Evolutionary conservation across 2,113 vertebrate genomes (phyloP).

Genomic region (Saiga tatarica): DNA sequence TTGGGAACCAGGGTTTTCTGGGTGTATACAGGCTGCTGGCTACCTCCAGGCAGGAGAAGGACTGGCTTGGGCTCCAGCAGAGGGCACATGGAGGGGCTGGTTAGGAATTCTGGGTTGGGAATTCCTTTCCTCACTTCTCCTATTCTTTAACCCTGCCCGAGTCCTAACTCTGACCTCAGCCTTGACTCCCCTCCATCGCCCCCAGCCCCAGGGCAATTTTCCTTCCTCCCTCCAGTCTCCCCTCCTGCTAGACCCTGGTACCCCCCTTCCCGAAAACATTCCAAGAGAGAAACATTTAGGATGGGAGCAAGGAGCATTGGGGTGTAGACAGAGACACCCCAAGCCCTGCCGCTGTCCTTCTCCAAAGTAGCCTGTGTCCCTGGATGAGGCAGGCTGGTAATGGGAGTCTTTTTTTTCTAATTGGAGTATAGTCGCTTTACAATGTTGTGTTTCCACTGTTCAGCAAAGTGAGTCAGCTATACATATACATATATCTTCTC

Average conservation of each 20-base stretch:
- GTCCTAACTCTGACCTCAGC: not conserved
- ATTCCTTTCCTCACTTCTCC: not conserved
- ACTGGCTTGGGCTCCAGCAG: not conserved
- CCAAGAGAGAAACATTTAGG: not conserved
- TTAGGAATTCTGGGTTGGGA: not conserved
- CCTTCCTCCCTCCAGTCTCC: not conserved
- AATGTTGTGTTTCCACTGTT: not conserved
- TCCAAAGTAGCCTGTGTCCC: not conserved
- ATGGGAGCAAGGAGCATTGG: not conserved
- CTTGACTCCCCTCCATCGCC: rapidly evolving
- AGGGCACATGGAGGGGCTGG: too few species aligned
- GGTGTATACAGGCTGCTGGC: not conserved
- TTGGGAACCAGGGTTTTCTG: not conserved
- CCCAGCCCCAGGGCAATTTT: rapidly evolving
- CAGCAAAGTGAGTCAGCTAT: not conserved
- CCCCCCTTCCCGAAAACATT: rapidly evolving
- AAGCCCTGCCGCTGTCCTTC: not conserved
- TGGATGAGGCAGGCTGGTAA: not conserved
- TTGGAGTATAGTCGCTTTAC: not conserved
- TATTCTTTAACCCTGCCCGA: not conserved
- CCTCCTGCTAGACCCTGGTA: not conserved
- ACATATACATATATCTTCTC: not conserved
- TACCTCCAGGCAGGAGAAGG: not conserved
- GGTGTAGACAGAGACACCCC: not conserved
- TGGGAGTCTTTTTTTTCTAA: not conserved